Conservation (phyloP, 2,888 invertebrate genomes). For the Sminthurinus aureus region DNA sequence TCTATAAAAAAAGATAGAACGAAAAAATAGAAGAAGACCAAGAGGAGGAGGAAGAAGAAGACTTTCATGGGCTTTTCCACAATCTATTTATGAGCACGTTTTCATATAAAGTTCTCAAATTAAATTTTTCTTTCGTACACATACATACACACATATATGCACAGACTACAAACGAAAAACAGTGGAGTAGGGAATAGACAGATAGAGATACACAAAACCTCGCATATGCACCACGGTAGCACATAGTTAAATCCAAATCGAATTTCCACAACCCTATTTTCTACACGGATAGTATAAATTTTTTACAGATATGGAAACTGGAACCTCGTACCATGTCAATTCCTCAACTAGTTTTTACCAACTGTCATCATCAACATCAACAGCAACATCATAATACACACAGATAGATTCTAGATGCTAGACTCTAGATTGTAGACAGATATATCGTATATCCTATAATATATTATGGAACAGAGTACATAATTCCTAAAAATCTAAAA, state of each 20-base stretch:
- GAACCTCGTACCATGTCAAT: neutral
- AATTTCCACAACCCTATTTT: neutral
- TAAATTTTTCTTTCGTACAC: slow-evolving; percentile 20
- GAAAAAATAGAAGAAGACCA: no score
- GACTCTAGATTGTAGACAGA: neutral
- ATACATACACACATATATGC: neutral
- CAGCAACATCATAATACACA: neutral
- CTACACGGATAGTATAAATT: neutral
- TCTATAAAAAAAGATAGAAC: slow-evolving; percentile 23
- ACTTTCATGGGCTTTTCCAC: slow-evolving; percentile 40
- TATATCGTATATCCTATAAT: no score
- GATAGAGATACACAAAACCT: neutral
- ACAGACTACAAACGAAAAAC: no score
- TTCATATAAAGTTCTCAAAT: slow-evolving; percentile 43
- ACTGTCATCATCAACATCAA: neutral
- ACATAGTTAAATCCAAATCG: neutral
- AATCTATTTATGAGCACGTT: slow-evolving; percentile 42
- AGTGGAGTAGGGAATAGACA: neutral
- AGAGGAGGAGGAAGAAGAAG: neutral
- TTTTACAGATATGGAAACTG: neutral
- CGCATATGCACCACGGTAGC: no score
- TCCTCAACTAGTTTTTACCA: neutral
- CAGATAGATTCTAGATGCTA: no score
- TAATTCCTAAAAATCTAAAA: slow-evolving; percentile 30
- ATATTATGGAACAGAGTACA: neutral